phyloP scores from a whole-genome alignment of 2,113 vertebrate genomes.

The Calcarius ornatus region DNA sequence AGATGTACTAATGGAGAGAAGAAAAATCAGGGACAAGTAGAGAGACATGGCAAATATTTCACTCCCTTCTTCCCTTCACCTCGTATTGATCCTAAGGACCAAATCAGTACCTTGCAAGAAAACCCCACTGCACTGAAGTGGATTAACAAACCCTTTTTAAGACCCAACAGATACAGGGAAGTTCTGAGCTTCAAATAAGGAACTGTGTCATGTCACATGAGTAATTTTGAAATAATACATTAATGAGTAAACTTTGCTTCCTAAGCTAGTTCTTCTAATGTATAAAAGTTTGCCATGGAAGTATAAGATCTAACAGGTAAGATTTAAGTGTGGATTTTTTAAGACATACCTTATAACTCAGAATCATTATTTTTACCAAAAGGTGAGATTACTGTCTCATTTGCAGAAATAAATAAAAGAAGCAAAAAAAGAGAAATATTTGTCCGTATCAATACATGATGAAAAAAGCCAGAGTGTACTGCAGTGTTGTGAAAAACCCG shows the following conservation, averaged over 20 bases:
- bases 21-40: constrained; percentile 6
- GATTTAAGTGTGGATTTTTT: not conserved
- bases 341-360: not conserved
- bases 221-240: constrained; percentile 38
- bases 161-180: constrained; percentile 11
- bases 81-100: not conserved
- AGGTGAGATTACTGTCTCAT: not conserved
- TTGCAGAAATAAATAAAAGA: not conserved
- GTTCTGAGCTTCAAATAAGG: constrained; percentile 52
- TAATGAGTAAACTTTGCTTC: not conserved
- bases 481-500: not conserved
- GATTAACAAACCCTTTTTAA: constrained; percentile 26
- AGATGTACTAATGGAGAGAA: not conserved
- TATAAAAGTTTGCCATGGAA: not conserved
- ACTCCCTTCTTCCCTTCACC: not conserved
- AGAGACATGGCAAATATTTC: constrained; percentile 9
- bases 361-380: not conserved
- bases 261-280: not conserved
- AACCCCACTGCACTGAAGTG: not conserved
- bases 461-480: not conserved
- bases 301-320: not conserved
- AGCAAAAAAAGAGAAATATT: not conserved
- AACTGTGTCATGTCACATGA: constrained; percentile 47
- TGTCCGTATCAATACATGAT: not conserved
- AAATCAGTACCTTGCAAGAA: not conserved